Conservation (phyloP, 2,888 invertebrate genomes). For the Elmis aenea region DNA sequence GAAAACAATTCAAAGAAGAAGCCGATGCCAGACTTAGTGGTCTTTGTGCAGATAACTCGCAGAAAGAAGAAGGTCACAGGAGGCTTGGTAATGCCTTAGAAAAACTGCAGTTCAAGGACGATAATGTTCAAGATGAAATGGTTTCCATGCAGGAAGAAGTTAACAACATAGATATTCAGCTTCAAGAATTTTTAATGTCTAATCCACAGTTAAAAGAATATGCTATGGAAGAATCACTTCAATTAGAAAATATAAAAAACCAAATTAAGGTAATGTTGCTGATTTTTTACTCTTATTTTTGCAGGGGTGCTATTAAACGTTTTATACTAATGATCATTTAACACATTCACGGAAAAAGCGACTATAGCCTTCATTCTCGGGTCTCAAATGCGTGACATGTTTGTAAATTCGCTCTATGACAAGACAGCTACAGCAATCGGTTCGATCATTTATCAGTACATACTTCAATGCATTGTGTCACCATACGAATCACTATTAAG, state of each 20-base stretch:
- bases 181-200: constrained; percentile 10
- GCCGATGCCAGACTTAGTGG: constrained; percentile 34
- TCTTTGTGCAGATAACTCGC: constrained; percentile 30
- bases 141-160: constrained; percentile 28
- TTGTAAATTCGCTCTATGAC: background rate
- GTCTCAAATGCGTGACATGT: background rate
- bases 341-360: background rate
- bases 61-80: constrained; percentile 31
- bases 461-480: background rate
- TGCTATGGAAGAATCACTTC: constrained; percentile 24
- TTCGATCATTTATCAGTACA: background rate
- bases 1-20: constrained; percentile 35
- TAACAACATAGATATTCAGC: constrained; percentile 18
- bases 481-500: background rate
- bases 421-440: background rate
- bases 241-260: too few relatives aligned
- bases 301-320: constrained; percentile 1
- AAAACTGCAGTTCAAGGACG: constrained; percentile 32
- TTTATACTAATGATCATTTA: background rate
- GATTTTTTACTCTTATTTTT: too few relatives aligned
- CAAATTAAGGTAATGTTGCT: too few relatives aligned
- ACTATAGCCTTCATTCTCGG: background rate
- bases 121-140: constrained; percentile 29
- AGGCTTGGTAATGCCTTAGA: constrained; percentile 31
- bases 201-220: constrained; percentile 26